phyloP scores from a whole-genome alignment of 2,888 invertebrate species.

The Caenorhabditis afra region DNA sequence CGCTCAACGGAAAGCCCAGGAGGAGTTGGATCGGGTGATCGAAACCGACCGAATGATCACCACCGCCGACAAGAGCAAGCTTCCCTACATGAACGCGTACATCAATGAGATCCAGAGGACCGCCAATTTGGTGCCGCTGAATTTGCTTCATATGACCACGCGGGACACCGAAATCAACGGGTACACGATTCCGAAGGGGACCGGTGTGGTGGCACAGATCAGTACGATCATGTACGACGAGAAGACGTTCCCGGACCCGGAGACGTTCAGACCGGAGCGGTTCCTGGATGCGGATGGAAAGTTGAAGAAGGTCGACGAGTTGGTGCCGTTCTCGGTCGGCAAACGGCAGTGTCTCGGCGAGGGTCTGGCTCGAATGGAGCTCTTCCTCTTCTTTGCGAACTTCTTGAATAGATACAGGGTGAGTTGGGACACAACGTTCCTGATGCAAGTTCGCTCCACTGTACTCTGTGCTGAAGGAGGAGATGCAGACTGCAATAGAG shows the following conservation, averaged over 20 bases:
- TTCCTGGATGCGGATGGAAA: slow-evolving; percentile 72
- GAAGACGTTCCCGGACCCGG: slow-evolving; percentile 69
- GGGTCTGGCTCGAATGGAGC: slow-evolving; percentile 51
- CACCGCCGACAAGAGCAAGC: slow-evolving; percentile 55
- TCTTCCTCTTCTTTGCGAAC: slow-evolving; percentile 55
- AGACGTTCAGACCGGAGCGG: slow-evolving; percentile 70
- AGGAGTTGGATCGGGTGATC: slow-evolving; percentile 66
- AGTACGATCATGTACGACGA: slow-evolving; percentile 59
- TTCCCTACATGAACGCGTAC: slow-evolving; percentile 60
- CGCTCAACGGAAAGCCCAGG: slow-evolving; percentile 60
- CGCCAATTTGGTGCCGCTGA: slow-evolving; percentile 58
- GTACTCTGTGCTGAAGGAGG: no score
- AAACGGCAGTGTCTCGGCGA: slow-evolving; percentile 64
- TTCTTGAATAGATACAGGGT: slow-evolving; percentile 55
- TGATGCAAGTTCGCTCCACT: no score
- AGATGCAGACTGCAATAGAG: no score
- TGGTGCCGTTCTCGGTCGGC: slow-evolving; percentile 69
- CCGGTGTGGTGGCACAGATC: slow-evolving; percentile 60
- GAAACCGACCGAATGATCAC: slow-evolving; percentile 62
- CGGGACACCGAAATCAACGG: slow-evolving; percentile 50
- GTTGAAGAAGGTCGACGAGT: slow-evolving; percentile 60
- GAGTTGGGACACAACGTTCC: no score
- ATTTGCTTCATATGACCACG: slow-evolving; percentile 52
- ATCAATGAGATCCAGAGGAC: slow-evolving; percentile 62
- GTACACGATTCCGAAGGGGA: slow-evolving; percentile 46